phyloP scores from a whole-genome alignment of 2,888 invertebrate genomes.

The Hoplodrina blanda region DNA sequence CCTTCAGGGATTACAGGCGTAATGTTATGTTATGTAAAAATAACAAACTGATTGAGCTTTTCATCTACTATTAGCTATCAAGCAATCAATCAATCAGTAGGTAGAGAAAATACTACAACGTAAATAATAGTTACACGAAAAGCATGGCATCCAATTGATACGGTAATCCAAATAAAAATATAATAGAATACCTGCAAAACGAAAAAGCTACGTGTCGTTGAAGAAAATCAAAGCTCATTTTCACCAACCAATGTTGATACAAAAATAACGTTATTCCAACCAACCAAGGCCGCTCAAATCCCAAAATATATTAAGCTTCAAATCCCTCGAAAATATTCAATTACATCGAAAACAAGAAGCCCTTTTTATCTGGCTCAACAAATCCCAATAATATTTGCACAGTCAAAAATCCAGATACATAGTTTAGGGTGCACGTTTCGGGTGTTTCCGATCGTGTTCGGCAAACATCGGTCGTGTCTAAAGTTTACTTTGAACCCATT shows the following conservation, averaged over 20 bases:
- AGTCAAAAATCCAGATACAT: constrained; percentile 31
- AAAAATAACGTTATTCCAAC: constrained; percentile 10
- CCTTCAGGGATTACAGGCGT: no score
- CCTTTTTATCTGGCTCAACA: constrained; percentile 21
- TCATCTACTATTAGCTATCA: no score
- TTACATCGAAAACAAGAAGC: constrained; percentile 41
- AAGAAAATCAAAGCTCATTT: background rate
- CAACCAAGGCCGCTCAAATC: constrained; percentile 10
- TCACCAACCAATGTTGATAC: background rate
- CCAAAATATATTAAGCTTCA: constrained; percentile 27
- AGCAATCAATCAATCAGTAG: no score
- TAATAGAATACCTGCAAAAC: background rate
- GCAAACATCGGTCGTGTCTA: constrained; percentile 16
- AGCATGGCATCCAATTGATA: background rate
- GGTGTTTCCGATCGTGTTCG: constrained; percentile 35
- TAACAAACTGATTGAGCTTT: no score
- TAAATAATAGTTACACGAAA: background rate
- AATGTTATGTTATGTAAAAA: no score
- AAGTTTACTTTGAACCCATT: constrained; percentile 46
- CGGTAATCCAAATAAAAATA: no score
- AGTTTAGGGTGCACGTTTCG: constrained; percentile 24
- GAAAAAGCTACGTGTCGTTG: background rate
- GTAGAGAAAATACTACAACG: no score
- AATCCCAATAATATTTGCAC: constrained; percentile 40
- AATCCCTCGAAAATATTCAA: constrained; percentile 50